A percentile compares a stretch with the other conserved stretches of the same genome.
phyloP scores from a whole-genome alignment of 2,888 invertebrate genomes.

The Agriopis aurantiaria region DNA sequence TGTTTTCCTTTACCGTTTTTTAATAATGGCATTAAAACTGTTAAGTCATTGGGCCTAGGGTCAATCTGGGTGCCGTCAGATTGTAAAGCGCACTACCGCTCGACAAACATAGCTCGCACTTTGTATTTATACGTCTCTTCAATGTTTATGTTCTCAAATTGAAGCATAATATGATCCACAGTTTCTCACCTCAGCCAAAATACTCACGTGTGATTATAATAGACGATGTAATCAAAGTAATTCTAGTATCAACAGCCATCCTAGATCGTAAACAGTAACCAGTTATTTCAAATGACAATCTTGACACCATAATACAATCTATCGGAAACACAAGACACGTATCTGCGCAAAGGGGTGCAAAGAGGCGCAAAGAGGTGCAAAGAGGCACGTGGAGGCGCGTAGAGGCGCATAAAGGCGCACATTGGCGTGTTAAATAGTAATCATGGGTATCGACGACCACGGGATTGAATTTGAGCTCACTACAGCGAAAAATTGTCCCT shows the following conservation, averaged over 20 bases:
- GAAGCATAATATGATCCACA: no score
- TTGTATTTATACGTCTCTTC: no score
- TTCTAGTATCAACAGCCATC: not conserved
- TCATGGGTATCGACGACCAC: conserved; percentile 65
- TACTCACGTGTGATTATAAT: no score
- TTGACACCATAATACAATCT: conserved; percentile 17
- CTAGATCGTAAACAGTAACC: not conserved
- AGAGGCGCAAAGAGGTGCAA: conserved; percentile 29
- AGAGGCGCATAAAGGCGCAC: conserved; percentile 30
- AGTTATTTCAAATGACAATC: conserved; percentile 1
- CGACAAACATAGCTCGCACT: no score
- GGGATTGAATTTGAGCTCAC: conserved; percentile 81
- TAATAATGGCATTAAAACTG: no score
- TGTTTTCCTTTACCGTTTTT: no score
- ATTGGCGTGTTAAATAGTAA: conserved; percentile 65
- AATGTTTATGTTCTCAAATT: no score
- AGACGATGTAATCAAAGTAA: no score
- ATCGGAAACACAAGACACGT: conserved; percentile 27
- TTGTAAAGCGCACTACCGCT: no score
- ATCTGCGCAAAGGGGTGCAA: conserved; percentile 18
- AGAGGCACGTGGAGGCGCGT: conserved; percentile 27
- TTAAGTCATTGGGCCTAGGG: no score
- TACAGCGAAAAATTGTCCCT: conserved; percentile 85
- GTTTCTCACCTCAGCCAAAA: no score
- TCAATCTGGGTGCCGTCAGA: no score